Evolutionary conservation across 2,888 invertebrate species (phyloP), one percentile per base, ranked within the genome.

Genomic region (Dynastes tityus): DNA sequence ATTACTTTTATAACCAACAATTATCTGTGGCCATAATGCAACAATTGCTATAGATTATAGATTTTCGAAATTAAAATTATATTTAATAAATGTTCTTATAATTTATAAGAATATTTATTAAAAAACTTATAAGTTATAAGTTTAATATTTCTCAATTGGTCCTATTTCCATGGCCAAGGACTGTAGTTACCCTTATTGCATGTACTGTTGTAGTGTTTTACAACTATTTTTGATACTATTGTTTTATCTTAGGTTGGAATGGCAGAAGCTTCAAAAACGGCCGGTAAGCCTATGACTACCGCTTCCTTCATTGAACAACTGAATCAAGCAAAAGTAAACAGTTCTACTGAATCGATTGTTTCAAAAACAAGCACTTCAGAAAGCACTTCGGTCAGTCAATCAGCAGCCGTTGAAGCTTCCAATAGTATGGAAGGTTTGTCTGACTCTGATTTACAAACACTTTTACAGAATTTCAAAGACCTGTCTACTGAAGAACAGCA

Each of bases 401-500:
- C 61, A 11, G 80, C 49, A 73, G 81, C 78, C 74, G 55, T 74
- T n/a, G 81, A 83, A 64, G 37, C 80, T 32, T 82, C 80, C 29
- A 76, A 82, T 13, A 81, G 83, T 76, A 93, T 95, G 92, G 95
- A 95, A 83, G 93, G 93, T 11, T 89, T 96, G 6, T 95, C 95
- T 0, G 95, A 96, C 86, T 92, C 94, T 0, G 96, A 96, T 84
- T 87, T 96, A 67, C 95, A 96, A 86, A 94, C 95, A 0, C 88
- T 96, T 1, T 87, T 96, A 77, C 95, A 95, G 86, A 96, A 96
- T 85, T 95, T 94, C 83, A 95, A 95, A 86, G 95, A 95, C 84
- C 88, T 96, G 13, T 94, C 94, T 0, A 92, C 93, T 0, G 95
- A 95, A 81, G 96, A 96, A 86, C 96, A 96, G 84, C 94, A 95